Conservation (phyloP, 2,888 invertebrate genomes). For the Athetis lepigone region DNA sequence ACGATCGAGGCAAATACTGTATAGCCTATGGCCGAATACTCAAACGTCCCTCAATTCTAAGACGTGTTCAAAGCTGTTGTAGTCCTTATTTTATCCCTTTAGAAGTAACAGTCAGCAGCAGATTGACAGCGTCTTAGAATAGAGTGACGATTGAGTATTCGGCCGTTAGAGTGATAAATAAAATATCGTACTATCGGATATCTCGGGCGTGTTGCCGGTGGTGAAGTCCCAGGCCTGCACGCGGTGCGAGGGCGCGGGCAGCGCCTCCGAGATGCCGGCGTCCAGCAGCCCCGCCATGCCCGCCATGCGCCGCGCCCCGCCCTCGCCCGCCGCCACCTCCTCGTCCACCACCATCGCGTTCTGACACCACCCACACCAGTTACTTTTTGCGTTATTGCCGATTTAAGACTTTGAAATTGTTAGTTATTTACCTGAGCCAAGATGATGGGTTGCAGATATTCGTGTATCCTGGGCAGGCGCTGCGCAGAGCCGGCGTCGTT, state of each 20-base stretch:
- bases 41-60: too few species aligned
- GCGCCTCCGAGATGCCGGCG: conserved; percentile 87
- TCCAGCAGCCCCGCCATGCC: conserved; percentile 84
- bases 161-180: not conserved
- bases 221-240: conserved; percentile 97
- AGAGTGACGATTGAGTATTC: too few species aligned
- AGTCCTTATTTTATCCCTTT: too few species aligned
- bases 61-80: too few species aligned
- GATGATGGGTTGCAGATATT: conserved; percentile 87
- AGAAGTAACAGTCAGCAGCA: too few species aligned
- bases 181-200: conserved; percentile 92
- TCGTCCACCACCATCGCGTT: conserved; percentile 89
- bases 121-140: too few species aligned
- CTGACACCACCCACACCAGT: conserved; percentile 61
- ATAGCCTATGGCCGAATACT: too few species aligned
- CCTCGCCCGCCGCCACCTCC: conserved; percentile 64
- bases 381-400: too few species aligned
- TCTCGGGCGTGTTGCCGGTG: conserved; percentile 93
- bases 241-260: conserved; percentile 93
- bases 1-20: too few species aligned
- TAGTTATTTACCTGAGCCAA: conserved; percentile 84
- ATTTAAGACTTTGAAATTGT: too few species aligned
- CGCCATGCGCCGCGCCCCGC: conserved; percentile 74
- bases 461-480: conserved; percentile 82
- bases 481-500: conserved; percentile 69